These are phyloP conservation scores for Panonychus citri DNA, from an alignment of 1,140 invertebrate species.

Conservation along the genomic window DNA sequence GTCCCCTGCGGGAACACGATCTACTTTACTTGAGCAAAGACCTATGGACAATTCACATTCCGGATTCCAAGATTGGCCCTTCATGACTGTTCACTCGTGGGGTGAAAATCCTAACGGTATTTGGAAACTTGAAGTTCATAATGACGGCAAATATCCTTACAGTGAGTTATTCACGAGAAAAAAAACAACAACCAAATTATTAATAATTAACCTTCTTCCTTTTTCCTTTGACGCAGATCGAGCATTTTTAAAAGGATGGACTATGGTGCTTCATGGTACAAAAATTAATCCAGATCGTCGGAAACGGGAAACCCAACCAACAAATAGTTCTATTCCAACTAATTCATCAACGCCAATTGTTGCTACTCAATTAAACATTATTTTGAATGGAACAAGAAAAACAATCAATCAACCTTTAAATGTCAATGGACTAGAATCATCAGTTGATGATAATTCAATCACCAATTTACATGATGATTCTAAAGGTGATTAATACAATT, in stretches of 20 bases:
- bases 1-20: conserved; percentile 61
- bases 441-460: background rate
- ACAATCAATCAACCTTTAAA: background rate
- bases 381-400: background rate
- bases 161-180: no score
- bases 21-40: conserved; percentile 59
- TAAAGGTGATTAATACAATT: background rate
- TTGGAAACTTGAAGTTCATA: conserved; percentile 81
- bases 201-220: background rate
- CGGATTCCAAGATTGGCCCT: conserved; percentile 46
- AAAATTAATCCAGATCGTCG: conserved; percentile 22
- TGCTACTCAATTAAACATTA: background rate
- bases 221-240: conserved; percentile 47
- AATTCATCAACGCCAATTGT: background rate
- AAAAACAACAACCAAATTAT: background rate
- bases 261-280: conserved; percentile 68
- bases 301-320: background rate
- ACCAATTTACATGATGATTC: background rate
- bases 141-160: conserved; percentile 53
- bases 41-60: conserved; percentile 56
- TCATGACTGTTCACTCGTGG: conserved; percentile 61
- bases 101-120: conserved; percentile 72
- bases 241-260: conserved; percentile 67
- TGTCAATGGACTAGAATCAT: background rate
- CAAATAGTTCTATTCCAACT: background rate